Base-by-base conservation (phyloP, 2,888 invertebrate genomes). In the Eurytoma californica region DNA sequence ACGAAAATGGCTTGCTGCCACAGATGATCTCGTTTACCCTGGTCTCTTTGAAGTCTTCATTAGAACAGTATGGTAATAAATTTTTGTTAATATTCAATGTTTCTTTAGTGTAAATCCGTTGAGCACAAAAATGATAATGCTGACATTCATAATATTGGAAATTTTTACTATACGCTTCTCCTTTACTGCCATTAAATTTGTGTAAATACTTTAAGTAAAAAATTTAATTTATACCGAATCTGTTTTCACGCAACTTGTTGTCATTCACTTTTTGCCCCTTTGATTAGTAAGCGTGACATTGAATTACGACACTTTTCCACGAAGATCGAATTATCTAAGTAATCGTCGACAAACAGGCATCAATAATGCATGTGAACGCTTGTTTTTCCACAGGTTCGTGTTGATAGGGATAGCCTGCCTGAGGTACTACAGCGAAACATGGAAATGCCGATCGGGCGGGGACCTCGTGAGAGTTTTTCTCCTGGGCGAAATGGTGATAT, bases 21-120 rank as follows among this genome's bases (percentile, higher is more conserved):
- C 96, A 85, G 97, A 97, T 91, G 97, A 97, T 91, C 94, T 97
- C 87, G 97, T 97, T 63, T 96, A 96, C 90, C 97, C 97, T 51
- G 96, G 95, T 88, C 92, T 95, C 82, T 95, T 95, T 89, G 95
- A 95, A 91, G 93, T 95, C 79, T 92, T 94, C 82, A 93, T 95
- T 86, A 92, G 95, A 88, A 91, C 94, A 85, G 92, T 94, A 85
- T 95, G 95, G 95, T 95, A 90, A 91, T 30, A 30, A 30, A 30
- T 30, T 4, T 30, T 4, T 4, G 30, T 30, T 30, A 3, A 30
- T 4, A 30, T 30, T n/a, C n/a, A n/a, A n/a, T n/a, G n/a, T n/a
- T n/a, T n/a, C n/a, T n/a, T n/a, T n/a, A n/a, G n/a, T n/a, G n/a
- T n/a, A n/a, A n/a, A n/a, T n/a, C n/a, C n/a, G n/a, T n/a, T n/a